These are phyloP conservation scores for Clupea harengus DNA, from an alignment of 2,113 vertebrate genomes.

Conservation along the genomic window DNA sequence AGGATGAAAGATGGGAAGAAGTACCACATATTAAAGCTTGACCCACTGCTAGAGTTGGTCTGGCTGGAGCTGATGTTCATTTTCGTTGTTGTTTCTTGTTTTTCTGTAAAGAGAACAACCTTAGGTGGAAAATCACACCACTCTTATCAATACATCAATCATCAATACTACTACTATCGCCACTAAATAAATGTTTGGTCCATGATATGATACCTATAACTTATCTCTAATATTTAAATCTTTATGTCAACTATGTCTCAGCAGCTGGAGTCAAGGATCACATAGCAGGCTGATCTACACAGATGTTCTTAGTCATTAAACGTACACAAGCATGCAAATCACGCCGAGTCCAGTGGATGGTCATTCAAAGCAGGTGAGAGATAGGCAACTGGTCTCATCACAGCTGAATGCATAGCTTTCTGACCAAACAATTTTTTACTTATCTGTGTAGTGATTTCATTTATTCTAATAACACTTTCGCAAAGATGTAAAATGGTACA, in stretches of 20 bases:
- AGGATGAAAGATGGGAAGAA: conserved; percentile 24
- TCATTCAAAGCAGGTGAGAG: neutral
- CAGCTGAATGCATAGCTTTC: neutral
- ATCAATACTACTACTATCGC: too few species aligned
- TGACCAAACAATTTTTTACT: neutral
- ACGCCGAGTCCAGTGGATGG: neutral
- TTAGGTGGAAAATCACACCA: neutral
- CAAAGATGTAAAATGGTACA: too few species aligned
- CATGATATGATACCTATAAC: too few species aligned
- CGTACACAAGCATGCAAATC: neutral
- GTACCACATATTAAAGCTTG: too few species aligned
- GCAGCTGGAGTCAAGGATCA: too few species aligned
- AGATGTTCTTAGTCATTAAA: neutral
- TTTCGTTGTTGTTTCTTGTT: neutral
- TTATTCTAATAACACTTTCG: neutral
- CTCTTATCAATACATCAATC: neutral
- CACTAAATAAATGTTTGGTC: too few species aligned
- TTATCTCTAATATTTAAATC: too few species aligned
- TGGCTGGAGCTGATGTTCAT: neutral
- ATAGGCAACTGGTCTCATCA: neutral
- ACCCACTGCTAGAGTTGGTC: neutral
- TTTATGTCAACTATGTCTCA: too few species aligned
- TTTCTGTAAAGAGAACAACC: neutral
- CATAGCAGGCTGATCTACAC: too few species aligned
- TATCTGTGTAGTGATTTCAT: neutral